Evolutionary conservation across 2,888 invertebrate species (phyloP), one percentile per base, ranked within the genome.

Genomic region (Drosophila kuntzei): DNA sequence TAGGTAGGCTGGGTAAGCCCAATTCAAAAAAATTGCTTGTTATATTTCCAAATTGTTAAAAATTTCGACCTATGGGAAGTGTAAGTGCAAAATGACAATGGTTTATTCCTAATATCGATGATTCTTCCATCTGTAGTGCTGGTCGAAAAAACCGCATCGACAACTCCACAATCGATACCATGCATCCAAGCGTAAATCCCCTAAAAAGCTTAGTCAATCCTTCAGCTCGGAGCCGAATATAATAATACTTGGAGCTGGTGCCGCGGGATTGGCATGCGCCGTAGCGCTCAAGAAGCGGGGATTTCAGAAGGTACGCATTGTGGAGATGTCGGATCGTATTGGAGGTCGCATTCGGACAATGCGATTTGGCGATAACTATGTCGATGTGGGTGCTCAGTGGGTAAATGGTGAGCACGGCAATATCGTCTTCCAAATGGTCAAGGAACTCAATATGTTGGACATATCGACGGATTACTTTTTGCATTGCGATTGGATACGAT

Each of bases 341-440:
- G 95, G 95, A 0, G 95, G 95, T 93, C 92, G 95, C 49, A 93
- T 95, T 50, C 76, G 91, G 25, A 93, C 94, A 0, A 91, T 93
- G 3, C 88, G 90, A 0, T 94, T 93, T 71, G 94, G 93, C 2
- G 93, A 93, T 2, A 93, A 93, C 67, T 90, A 93, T 7, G 91
- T 96, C 1, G 96, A 96, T 87, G 82, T 96, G 47, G 96, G 96
- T 1, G 96, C 96, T 46, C 89, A 89, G 53, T 88, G 89, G 87
- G 75, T 79, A 5, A 95, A 96, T 77, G 96, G 96, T 0, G 94
- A 95, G 89, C 91, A 93, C 81, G 93, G 93, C 57, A 94, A 95
- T 90, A 78, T 94, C 27, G 94, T 95, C 0, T 95, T 92, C 81
- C 92, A 94, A 47, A 88, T 95, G 67, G 94, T 94, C 0, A 92